Evolutionary conservation across 2,888 invertebrate species (phyloP).

Genomic region (Hyalella azteca): DNA sequence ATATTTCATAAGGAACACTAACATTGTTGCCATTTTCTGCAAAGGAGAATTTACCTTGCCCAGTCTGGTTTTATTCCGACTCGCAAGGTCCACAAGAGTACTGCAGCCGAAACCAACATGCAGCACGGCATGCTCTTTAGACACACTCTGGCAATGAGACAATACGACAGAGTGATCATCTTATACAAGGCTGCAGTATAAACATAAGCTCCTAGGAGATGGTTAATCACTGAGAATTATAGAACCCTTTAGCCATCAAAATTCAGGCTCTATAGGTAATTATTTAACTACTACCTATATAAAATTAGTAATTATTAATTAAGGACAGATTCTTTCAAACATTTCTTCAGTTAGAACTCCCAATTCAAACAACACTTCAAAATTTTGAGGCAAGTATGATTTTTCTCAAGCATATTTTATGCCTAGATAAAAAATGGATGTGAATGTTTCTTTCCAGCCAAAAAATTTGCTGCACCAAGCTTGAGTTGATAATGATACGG

Average conservation of each 20-base stretch:
- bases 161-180: neutral
- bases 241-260: neutral
- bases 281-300: neutral
- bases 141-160: constrained; percentile 40
- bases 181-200: too few species aligned
- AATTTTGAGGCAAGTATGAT: neutral
- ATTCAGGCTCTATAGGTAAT: neutral
- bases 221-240: neutral
- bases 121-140: constrained; percentile 53
- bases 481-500: neutral
- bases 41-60: constrained; percentile 42
- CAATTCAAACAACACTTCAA: neutral
- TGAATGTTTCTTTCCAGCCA: too few species aligned
- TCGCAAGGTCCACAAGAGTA: constrained; percentile 47
- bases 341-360: too few species aligned
- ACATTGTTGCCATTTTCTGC: too few species aligned
- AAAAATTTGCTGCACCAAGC: neutral
- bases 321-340: neutral
- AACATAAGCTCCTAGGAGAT: too few species aligned
- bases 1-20: neutral
- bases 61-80: constrained; percentile 53
- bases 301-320: neutral
- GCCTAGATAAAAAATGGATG: neutral
- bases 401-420: neutral
- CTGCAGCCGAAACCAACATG: constrained; percentile 37